Percentiles rank a stretch among this genome's conserved stretches.
Conservation (phyloP, 53 echinoderm and acorn worm species). For the Patiria pectinifera region DNA sequence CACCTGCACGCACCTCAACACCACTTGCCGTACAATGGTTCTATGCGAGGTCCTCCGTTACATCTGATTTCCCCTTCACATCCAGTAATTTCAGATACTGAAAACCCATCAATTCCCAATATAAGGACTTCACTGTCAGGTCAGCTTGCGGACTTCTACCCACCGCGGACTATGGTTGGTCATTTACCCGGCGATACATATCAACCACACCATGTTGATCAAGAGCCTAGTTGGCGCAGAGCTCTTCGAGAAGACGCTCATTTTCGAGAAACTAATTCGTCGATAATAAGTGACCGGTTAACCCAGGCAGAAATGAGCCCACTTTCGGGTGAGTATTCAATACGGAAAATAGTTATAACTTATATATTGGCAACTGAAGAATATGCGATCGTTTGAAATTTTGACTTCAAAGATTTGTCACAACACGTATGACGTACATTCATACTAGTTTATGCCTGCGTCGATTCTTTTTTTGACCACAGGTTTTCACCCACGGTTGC, state of each 20-base stretch:
- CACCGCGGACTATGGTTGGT: conserved; percentile 52
- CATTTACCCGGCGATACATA: conserved; percentile 23
- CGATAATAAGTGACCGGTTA: conserved; percentile 51
- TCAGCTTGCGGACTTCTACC: conserved; percentile 38
- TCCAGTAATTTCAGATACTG: conserved; percentile 40
- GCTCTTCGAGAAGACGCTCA: conserved; percentile 7
- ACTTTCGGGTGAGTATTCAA: conserved; percentile 43
- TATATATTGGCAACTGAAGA: not conserved
- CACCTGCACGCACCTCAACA: conserved; percentile 44
- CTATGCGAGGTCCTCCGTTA: conserved; percentile 22
- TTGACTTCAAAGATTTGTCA: too few relatives aligned
- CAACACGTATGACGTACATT: not conserved
- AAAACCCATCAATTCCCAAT: conserved; percentile 43
- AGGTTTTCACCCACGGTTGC: not conserved
- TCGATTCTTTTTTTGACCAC: not conserved
- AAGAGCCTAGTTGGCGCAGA: conserved; percentile 40
- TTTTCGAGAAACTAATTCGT: conserved; percentile 51
- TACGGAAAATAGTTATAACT: not conserved
- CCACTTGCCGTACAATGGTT: conserved; percentile 45
- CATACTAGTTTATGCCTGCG: not conserved
- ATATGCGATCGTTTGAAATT: not conserved
- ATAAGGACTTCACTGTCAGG: conserved; percentile 28
- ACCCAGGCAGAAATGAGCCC: conserved; percentile 52
- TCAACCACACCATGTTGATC: conserved; percentile 15
- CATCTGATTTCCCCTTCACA: conserved; percentile 54